Conservation (phyloP, 2,797 vertebrate species). For the Dermochelys coriacea region DNA sequence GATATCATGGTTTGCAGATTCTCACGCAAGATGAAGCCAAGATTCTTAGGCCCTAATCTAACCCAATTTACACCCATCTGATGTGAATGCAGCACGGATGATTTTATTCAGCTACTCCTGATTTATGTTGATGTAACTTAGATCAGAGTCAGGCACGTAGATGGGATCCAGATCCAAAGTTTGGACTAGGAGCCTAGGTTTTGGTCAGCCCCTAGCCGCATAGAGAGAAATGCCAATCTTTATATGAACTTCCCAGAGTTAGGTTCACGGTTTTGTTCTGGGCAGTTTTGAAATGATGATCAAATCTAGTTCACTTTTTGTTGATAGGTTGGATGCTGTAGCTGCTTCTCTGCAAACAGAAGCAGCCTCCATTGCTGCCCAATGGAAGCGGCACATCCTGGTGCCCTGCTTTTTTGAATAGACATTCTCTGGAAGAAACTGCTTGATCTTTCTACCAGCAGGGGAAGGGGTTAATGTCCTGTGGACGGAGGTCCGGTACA, state of each 20-base stretch:
- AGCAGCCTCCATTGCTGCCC: background rate
- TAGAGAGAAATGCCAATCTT: background rate
- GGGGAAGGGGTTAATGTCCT: constrained; percentile 44
- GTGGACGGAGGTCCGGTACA: constrained; percentile 61
- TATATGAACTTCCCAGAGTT: background rate
- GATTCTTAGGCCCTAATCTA: constrained; percentile 27
- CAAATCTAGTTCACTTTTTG: constrained; percentile 15
- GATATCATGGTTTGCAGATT: constrained; percentile 25
- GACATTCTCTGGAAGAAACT: background rate
- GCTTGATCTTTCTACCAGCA: background rate
- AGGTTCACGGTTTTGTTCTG: fast-evolving
- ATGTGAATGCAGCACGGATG: background rate
- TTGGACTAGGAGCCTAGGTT: background rate
- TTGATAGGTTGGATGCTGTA: background rate
- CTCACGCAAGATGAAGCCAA: background rate
- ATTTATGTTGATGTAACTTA: background rate
- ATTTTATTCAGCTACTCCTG: background rate
- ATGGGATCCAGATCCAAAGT: fast-evolving
- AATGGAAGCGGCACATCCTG: fast-evolving
- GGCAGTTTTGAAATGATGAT: background rate
- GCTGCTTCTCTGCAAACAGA: background rate
- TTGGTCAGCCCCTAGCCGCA: background rate
- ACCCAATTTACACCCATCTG: background rate
- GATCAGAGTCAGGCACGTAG: background rate
- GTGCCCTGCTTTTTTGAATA: background rate